These are phyloP conservation scores for Catagonus wagneri DNA, from an alignment of 2,113 vertebrate species.

Conservation along the genomic window DNA sequence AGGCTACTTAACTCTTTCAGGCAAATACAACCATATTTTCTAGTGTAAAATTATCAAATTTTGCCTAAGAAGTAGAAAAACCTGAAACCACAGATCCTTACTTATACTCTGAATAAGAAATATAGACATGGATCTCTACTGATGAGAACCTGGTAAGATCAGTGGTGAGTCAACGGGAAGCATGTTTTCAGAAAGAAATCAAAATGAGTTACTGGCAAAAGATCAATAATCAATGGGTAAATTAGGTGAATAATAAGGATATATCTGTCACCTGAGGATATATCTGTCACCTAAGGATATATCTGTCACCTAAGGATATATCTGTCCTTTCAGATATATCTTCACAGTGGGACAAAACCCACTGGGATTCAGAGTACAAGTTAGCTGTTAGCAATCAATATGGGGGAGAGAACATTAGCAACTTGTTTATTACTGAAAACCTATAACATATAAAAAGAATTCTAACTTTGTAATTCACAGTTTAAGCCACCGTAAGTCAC, in stretches of 20 bases:
- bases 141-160: not conserved
- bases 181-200: not conserved
- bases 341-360: not conserved
- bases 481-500: not conserved
- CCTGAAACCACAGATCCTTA: not conserved
- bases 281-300: too few relatives aligned
- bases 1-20: not conserved
- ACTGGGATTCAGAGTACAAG: not conserved
- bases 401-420: not conserved
- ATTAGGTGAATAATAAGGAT: not conserved
- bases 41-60: conserved; percentile 34
- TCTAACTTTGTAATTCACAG: not conserved
- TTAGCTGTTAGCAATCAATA: not conserved
- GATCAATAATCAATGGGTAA: not conserved
- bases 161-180: not conserved
- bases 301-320: too few relatives aligned
- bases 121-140: not conserved
- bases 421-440: not conserved
- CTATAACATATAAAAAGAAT: not conserved
- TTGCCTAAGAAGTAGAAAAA: not conserved
- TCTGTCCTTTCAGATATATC: not conserved
- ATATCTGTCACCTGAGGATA: too few relatives aligned
- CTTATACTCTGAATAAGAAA: not conserved
- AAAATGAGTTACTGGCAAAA: not conserved
- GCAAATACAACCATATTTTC: conserved; percentile 15